These are phyloP conservation scores for Tenodera sinensis DNA, from an alignment of 2,888 invertebrate genomes.

Conservation along the genomic window DNA sequence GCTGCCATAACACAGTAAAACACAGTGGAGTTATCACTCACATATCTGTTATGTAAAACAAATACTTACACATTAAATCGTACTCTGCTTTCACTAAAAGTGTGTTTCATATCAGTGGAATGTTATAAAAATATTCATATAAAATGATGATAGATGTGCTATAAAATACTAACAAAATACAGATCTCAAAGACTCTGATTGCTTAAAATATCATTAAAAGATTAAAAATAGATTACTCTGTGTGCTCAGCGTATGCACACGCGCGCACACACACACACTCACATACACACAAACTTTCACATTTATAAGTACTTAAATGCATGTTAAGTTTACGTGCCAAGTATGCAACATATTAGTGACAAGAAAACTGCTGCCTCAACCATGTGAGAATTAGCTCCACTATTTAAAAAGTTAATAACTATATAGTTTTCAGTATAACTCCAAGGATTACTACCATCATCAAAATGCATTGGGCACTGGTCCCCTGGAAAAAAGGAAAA, in stretches of 20 bases:
- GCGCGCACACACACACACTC: no score
- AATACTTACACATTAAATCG: no score
- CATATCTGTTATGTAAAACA: no score
- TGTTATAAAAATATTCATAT: background rate
- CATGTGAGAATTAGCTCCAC: background rate
- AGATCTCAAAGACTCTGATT: background rate
- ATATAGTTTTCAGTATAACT: constrained; percentile 64
- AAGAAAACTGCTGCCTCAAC: background rate
- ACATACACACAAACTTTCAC: background rate
- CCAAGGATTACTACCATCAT: constrained; percentile 90
- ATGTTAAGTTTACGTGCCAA: background rate
- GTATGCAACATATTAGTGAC: background rate
- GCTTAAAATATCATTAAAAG: background rate
- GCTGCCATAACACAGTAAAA: no score
- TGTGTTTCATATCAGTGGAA: background rate
- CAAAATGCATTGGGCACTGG: constrained; percentile 96
- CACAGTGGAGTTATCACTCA: no score
- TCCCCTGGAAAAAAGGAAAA: constrained; percentile 58
- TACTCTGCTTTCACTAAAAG: no score
- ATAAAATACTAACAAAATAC: background rate
- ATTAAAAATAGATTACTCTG: background rate
- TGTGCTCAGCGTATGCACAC: background rate
- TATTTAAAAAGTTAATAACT: constrained; percentile 58
- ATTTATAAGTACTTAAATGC: background rate
- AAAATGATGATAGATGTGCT: background rate